A percentile compares a stretch with the other conserved stretches of the same genome.
These are phyloP conservation scores for Cavia porcellus DNA, from an alignment of 2,113 vertebrate species.

Conservation along the genomic window DNA sequence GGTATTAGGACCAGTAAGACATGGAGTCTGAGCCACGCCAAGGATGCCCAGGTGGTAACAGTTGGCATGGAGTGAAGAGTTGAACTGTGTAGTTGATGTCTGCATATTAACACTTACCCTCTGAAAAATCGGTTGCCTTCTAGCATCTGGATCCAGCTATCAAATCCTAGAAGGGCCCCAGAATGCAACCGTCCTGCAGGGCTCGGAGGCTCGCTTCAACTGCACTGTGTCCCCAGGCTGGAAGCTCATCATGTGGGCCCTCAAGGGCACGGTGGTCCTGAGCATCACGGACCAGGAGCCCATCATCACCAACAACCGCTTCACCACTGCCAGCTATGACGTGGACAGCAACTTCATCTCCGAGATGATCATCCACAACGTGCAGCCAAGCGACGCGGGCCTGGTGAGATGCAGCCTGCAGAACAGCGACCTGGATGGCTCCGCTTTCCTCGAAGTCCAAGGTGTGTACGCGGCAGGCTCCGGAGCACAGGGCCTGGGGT, in stretches of 20 bases:
- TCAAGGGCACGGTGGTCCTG: constrained; percentile 82
- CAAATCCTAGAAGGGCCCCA: constrained; percentile 84
- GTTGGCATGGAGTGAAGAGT: not conserved
- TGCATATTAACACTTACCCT: not conserved
- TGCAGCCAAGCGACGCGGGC: constrained; percentile 86
- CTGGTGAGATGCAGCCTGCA: constrained; percentile 91
- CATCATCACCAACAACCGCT: constrained; percentile 82
- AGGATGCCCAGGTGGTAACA: accelerated
- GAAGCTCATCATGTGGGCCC: constrained; percentile 91
- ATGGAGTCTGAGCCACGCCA: not conserved
- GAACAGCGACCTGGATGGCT: constrained; percentile 61
- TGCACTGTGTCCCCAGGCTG: constrained; percentile 89
- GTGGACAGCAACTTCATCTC: constrained; percentile 81
- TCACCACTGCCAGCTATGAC: constrained; percentile 83
- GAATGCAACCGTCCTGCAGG: constrained; percentile 87
- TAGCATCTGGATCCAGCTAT: constrained; percentile 81
- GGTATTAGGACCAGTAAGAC: not conserved
- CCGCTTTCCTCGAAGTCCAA: constrained; percentile 91
- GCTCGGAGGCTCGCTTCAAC: constrained; percentile 89
- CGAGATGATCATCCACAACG: constrained; percentile 87
- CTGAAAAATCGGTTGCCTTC: constrained; percentile 33
- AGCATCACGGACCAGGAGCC: constrained; percentile 77
- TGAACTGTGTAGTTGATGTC: not conserved
- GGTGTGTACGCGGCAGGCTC: constrained; percentile 83
- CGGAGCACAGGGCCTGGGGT: accelerated